Conservation (phyloP, 2,888 invertebrate genomes). For the Tridacna gigas region DNA sequence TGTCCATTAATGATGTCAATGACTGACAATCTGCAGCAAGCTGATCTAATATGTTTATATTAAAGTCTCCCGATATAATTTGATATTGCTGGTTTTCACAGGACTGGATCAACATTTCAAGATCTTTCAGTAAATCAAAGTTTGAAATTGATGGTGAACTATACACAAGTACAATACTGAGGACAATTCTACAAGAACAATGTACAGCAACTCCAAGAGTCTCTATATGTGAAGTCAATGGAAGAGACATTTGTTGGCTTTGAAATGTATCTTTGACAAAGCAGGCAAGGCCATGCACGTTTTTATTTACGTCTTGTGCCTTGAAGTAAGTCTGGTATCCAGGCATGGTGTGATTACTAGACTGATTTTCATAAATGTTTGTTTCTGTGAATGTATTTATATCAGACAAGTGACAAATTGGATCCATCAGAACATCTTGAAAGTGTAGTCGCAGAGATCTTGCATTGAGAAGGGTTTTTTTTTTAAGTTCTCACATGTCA, state of each 20-base stretch:
- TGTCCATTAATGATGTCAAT: slow-evolving; percentile 17
- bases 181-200: background rate
- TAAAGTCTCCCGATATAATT: slow-evolving; percentile 41
- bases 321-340: background rate
- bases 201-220: slow-evolving; percentile 16
- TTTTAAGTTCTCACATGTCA: slow-evolving; percentile 25
- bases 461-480: slow-evolving; percentile 37
- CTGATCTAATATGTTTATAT: slow-evolving; percentile 28
- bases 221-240: background rate
- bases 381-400: no score
- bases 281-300: slow-evolving; percentile 30
- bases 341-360: slow-evolving; percentile 11
- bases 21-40: slow-evolving; percentile 7
- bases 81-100: background rate
- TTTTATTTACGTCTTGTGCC: background rate
- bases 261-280: slow-evolving; percentile 13
- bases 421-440: slow-evolving; percentile 26
- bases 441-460: slow-evolving; percentile 39
- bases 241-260: slow-evolving; percentile 9
- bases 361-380: slow-evolving; percentile 13
- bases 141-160: slow-evolving; percentile 25
- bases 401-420: slow-evolving; percentile 9
- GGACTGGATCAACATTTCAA: slow-evolving; percentile 9
- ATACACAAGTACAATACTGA: no score
- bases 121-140: slow-evolving; percentile 4